Conservation (phyloP, 1,140 invertebrate species). For the Aphelenchoides besseyi region DNA sequence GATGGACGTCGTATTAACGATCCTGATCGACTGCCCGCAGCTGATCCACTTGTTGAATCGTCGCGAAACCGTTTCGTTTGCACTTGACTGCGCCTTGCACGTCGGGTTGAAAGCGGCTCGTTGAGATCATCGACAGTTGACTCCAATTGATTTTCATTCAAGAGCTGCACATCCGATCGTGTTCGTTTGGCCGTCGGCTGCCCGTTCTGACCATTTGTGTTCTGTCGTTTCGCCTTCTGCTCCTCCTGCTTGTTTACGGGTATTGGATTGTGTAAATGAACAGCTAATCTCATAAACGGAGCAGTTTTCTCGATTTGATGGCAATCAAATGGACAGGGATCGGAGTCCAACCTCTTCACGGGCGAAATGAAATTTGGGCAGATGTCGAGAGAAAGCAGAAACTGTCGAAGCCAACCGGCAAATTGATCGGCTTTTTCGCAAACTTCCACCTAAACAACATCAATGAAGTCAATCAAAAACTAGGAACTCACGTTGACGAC, state of each 20-base stretch:
- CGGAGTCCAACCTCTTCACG: background rate
- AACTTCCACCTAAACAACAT: slow-evolving; percentile 12
- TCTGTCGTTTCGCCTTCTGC: background rate
- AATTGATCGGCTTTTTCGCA: slow-evolving; percentile 16
- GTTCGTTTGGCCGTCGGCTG: background rate
- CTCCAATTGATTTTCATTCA: background rate
- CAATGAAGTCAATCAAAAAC: slow-evolving; percentile 8
- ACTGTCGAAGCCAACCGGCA: slow-evolving; percentile 17
- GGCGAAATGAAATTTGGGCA: slow-evolving; percentile 22
- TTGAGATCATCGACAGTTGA: background rate
- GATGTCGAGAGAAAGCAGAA: slow-evolving; percentile 8
- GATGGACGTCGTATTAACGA: background rate
- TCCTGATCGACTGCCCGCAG: background rate
- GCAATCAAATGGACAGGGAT: background rate
- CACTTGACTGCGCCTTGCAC: background rate
- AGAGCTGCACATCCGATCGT: background rate
- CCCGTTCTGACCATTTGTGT: background rate
- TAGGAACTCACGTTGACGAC: background rate
- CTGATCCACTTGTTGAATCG: too few relatives aligned
- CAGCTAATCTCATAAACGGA: background rate
- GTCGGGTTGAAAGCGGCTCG: slow-evolving; percentile 7
- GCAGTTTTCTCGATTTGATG: background rate
- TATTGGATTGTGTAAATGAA: background rate
- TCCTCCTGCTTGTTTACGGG: background rate
- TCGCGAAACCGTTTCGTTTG: background rate